Evolutionary conservation across 1,140 invertebrate genomes (phyloP).

Genomic region (Papilio helenus): DNA sequence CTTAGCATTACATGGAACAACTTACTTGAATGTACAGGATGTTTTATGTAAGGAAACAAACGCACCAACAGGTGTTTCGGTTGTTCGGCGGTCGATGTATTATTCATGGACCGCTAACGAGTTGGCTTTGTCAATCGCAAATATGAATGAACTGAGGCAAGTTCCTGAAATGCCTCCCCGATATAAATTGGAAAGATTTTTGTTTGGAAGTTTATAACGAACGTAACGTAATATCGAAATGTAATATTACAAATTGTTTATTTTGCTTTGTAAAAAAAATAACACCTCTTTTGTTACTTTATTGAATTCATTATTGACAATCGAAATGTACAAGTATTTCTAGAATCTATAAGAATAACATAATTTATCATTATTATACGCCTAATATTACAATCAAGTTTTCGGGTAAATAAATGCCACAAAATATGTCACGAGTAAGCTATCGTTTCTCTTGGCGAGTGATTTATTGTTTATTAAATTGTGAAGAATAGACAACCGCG

Average conservation of each 20-base stretch:
- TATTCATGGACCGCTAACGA: constrained; percentile 26
- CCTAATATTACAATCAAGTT: background rate
- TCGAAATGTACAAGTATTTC: background rate
- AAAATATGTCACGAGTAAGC: background rate
- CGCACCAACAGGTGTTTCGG: constrained; percentile 19
- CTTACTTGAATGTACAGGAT: background rate
- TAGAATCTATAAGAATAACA: background rate
- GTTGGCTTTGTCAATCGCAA: constrained; percentile 28
- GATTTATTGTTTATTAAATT: background rate
- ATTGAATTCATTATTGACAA: background rate
- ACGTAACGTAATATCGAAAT: background rate
- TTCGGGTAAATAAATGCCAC: background rate
- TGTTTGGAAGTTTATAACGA: constrained; percentile 5
- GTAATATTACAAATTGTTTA: background rate
- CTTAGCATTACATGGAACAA: background rate
- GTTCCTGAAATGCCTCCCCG: constrained; percentile 2
- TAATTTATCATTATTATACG: background rate
- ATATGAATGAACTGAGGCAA: constrained; percentile 23
- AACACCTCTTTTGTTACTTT: background rate
- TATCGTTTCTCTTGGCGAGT: background rate
- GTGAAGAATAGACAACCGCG: background rate
- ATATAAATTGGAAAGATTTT: background rate
- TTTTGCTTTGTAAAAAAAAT: background rate
- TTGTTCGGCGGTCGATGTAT: constrained; percentile 16
- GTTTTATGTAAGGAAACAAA: constrained; percentile 16